Evolutionary conservation across 1,140 invertebrate species (phyloP).

Genomic region (Drosophila miranda): DNA sequence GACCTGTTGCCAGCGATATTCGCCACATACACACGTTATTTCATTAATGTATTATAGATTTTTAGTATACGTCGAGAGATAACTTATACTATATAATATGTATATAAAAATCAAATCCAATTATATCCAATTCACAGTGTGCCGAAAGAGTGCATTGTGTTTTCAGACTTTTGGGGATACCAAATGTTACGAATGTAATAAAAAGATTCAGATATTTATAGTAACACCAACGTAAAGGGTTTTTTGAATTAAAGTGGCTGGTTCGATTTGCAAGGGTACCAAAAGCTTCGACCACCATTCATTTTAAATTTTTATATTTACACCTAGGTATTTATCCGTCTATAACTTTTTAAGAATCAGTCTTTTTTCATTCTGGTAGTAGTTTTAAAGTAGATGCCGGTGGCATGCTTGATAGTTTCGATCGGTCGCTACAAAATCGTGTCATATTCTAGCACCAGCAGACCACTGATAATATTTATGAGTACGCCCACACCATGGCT

Average conservation of each 20-base stretch:
- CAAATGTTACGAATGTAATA: neutral
- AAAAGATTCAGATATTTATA: neutral
- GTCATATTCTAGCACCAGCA: conserved; percentile 25
- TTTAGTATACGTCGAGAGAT: conserved; percentile 19
- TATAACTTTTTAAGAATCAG: conserved; percentile 14
- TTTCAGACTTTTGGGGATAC: neutral
- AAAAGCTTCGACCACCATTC: no score
- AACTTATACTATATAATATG: conserved; percentile 20
- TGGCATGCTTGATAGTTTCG: conserved; percentile 7
- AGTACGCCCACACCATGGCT: conserved; percentile 39
- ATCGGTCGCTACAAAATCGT: neutral
- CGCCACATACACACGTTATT: conserved; percentile 21
- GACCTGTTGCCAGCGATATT: conserved; percentile 74
- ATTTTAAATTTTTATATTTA: neutral
- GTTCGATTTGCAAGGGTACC: conserved; percentile 10
- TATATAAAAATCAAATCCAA: conserved; percentile 35
- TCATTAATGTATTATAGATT: conserved; percentile 21
- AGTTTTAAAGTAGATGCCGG: conserved; percentile 45
- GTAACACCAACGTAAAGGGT: no score
- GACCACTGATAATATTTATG: conserved; percentile 43
- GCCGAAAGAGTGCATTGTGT: conserved; percentile 5
- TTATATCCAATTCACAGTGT: conserved; percentile 7
- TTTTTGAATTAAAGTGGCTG: neutral
- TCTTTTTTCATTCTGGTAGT: conserved; percentile 24
- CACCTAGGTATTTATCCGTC: conserved; percentile 35